Conservation (phyloP, 2,113 vertebrate genomes). For the Coptodon bakossiorum region DNA sequence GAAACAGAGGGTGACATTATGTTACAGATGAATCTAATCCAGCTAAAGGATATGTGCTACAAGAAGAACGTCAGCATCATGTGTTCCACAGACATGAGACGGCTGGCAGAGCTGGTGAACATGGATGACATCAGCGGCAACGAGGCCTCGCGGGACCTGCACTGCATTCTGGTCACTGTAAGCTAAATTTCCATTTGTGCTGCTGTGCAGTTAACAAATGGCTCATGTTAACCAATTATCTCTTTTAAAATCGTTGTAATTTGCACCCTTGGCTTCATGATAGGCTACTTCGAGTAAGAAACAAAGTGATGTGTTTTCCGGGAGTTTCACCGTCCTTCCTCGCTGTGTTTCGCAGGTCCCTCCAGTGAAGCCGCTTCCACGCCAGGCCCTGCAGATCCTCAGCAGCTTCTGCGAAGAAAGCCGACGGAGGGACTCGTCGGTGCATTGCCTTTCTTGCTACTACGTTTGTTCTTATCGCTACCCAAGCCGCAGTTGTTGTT, state of each 20-base stretch:
- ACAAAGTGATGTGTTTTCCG: not conserved
- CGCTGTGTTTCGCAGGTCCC: constrained; percentile 67
- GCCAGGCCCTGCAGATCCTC: constrained; percentile 76
- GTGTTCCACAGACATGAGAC: constrained; percentile 77
- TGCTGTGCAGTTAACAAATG: not conserved
- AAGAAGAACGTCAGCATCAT: constrained; percentile 88
- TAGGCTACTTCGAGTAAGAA: not conserved
- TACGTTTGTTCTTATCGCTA: not conserved
- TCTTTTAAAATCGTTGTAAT: not conserved
- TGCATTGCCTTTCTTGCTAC: constrained; percentile 66
- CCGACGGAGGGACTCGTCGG: constrained; percentile 85
- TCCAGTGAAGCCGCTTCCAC: constrained; percentile 78
- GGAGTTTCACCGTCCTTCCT: not conserved
- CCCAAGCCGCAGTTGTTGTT: not conserved
- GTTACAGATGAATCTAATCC: constrained; percentile 92
- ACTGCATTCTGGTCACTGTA: constrained; percentile 91
- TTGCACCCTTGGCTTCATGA: not conserved
- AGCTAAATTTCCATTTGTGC: constrained; percentile 23
- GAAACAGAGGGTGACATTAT: constrained; percentile 83
- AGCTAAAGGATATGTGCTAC: constrained; percentile 90
- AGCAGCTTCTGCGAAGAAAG: constrained; percentile 85
- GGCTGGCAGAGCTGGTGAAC: constrained; percentile 75
- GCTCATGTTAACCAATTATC: too few species aligned
- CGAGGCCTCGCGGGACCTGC: constrained; percentile 80
- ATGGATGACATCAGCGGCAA: constrained; percentile 48